Percentiles rank a stretch among this genome's conserved stretches.
phyloP scores from a whole-genome alignment of 64 coral and sea anemone species.

The Trachythela sp. region DNA sequence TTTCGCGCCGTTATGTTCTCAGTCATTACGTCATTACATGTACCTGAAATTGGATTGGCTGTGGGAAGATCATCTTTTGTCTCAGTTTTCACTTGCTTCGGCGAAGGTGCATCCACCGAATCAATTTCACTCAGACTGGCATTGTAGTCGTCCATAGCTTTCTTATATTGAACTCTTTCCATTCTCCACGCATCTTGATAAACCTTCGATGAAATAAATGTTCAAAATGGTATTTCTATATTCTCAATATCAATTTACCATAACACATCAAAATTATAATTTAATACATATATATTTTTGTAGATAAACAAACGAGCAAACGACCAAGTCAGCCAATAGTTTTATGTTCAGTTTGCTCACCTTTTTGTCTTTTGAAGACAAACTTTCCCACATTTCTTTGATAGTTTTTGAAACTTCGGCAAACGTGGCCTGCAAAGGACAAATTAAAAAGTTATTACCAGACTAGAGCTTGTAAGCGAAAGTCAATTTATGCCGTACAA shows the following conservation, averaged over 20 bases:
- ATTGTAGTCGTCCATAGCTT: background rate
- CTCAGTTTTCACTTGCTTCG: background rate
- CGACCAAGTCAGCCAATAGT: no score
- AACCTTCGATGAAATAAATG: constrained; percentile 4
- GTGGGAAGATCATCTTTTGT: background rate
- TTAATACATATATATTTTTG: no score
- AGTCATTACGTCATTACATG: background rate
- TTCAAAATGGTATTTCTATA: background rate
- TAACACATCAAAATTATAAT: no score
- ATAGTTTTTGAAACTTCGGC: constrained; percentile 2
- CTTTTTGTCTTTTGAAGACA: constrained; percentile 5
- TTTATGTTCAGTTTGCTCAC: background rate
- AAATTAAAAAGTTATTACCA: background rate
- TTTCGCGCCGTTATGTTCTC: background rate
- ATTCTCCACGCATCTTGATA: background rate
- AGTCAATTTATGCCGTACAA: background rate
- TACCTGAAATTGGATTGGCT: background rate
- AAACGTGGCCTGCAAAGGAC: background rate
- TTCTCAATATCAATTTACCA: no score
- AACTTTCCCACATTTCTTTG: background rate
- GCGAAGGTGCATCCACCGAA: background rate
- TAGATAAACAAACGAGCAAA: no score
- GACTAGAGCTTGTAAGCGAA: background rate
- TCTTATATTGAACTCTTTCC: background rate
- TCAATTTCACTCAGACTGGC: background rate